Evolutionary conservation across 2,113 vertebrate genomes (phyloP).

Genomic region (Grammomys dolichurus): DNA sequence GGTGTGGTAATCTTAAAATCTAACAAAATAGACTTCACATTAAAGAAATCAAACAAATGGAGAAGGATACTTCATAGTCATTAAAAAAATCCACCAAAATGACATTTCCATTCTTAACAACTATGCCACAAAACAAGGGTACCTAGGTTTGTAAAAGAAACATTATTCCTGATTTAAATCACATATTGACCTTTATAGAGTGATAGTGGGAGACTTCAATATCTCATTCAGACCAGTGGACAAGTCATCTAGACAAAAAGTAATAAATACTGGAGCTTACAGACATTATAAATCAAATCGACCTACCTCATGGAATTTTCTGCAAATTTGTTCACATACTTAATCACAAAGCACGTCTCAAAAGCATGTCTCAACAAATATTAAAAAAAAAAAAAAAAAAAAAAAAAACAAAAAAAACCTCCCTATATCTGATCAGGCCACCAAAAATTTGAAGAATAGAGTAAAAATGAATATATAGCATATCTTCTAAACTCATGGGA

Average conservation of each 20-base stretch:
- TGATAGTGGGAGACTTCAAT: not conserved
- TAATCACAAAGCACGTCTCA: too few relatives aligned
- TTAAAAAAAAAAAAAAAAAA: too few relatives aligned
- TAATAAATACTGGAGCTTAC: not conserved
- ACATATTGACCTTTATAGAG: not conserved
- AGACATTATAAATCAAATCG: not conserved
- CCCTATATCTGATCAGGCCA: too few relatives aligned
- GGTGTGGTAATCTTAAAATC: not conserved
- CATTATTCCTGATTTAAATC: not conserved
- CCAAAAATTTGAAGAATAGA: too few relatives aligned
- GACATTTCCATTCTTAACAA: not conserved
- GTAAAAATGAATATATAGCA: too few relatives aligned
- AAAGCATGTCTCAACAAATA: too few relatives aligned
- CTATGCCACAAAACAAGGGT: not conserved
- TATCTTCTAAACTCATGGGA: too few relatives aligned
- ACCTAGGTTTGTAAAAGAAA: not conserved
- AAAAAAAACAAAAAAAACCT: too few relatives aligned
- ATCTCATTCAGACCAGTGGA: not conserved
- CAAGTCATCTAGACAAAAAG: not conserved
- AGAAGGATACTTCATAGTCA: not conserved
- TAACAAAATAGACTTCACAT: not conserved
- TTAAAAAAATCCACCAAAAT: not conserved
- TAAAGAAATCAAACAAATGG: not conserved
- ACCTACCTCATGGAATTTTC: too few relatives aligned
- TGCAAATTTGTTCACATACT: too few relatives aligned